Conservation (phyloP, 2,888 invertebrate genomes). For the Lapara coniferarum region DNA sequence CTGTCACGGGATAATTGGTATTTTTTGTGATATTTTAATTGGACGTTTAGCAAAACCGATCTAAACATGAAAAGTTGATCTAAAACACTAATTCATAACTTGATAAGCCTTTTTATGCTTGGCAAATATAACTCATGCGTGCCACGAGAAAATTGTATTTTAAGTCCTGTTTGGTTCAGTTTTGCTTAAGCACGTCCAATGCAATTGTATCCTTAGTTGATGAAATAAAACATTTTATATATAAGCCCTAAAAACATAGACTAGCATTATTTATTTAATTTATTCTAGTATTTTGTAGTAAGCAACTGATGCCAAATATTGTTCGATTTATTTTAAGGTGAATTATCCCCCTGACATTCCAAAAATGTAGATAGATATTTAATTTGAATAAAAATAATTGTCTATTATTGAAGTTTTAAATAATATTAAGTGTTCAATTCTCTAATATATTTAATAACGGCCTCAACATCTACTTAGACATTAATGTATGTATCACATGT, state of each 20-base stretch:
- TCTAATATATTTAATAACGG: conserved; percentile 37
- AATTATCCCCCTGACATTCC: conserved; percentile 50
- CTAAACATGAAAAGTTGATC: background rate
- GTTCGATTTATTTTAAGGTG: background rate
- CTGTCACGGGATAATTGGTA: conserved; percentile 38
- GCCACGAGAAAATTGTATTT: background rate
- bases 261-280: background rate
- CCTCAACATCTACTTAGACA: conserved; percentile 23
- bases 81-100: no score
- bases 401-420: conserved; percentile 57
- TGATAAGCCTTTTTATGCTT: no score
- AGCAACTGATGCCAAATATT: conserved; percentile 40
- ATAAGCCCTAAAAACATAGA: background rate
- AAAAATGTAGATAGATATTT: conserved; percentile 56
- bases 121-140: no score
- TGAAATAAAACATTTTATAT: background rate
- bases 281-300: background rate
- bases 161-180: background rate
- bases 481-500: conserved; percentile 9
- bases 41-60: background rate
- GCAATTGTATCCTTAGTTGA: background rate
- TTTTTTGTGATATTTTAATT: background rate
- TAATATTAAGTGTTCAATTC: conserved; percentile 60
- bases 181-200: background rate
- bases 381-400: conserved; percentile 49